Conservation (phyloP, 2,888 invertebrate genomes). For the Chirona hameri region DNA sequence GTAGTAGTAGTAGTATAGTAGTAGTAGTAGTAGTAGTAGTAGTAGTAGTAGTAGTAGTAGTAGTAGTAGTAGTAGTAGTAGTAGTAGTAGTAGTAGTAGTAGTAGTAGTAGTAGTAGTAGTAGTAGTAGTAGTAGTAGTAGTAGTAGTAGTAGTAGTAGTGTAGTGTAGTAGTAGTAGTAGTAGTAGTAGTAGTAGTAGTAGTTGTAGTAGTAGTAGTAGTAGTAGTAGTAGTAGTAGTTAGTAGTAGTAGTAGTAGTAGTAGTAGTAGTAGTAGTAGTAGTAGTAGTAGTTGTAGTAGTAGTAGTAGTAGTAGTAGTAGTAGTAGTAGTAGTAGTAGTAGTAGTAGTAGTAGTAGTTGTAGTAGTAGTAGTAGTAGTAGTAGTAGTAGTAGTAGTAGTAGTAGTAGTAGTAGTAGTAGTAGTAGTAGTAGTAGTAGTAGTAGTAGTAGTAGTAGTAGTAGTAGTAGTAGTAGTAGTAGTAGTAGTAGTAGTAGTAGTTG, state of each 20-base stretch:
- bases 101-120: conserved; percentile 35
- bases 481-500: conserved; percentile 41
- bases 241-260: conserved; percentile 39
- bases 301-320: conserved; percentile 40
- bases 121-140: conserved; percentile 34
- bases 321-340: conserved; percentile 40
- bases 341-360: conserved; percentile 39
- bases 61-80: conserved; percentile 34
- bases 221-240: conserved; percentile 40
- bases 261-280: conserved; percentile 38
- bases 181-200: conserved; percentile 37
- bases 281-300: conserved; percentile 39
- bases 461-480: conserved; percentile 40
- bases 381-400: conserved; percentile 38
- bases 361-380: conserved; percentile 39
- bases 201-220: conserved; percentile 39
- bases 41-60: conserved; percentile 35
- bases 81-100: conserved; percentile 34
- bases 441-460: conserved; percentile 41
- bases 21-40: conserved; percentile 35
- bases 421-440: conserved; percentile 40
- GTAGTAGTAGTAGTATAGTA: no score
- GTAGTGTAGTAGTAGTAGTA: conserved; percentile 33
- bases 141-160: no score
- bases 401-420: conserved; percentile 40